Conservation (phyloP, 2,113 vertebrate genomes). For the Bos javanicus region DNA sequence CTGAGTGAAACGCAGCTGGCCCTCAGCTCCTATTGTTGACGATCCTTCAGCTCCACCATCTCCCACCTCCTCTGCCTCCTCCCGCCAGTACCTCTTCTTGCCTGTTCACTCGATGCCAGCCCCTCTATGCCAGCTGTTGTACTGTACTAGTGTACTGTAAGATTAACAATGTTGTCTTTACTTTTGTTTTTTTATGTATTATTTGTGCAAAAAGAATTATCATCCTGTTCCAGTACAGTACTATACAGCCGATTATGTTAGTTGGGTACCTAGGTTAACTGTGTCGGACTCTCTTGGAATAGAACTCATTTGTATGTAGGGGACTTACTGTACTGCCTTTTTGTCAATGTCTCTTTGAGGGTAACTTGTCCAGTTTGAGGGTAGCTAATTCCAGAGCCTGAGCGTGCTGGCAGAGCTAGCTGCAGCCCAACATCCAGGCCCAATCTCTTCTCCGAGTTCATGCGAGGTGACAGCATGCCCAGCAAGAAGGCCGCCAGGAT, state of each 20-base stretch:
- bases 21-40: neutral
- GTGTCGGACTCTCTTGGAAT: neutral
- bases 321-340: neutral
- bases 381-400: neutral
- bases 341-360: neutral
- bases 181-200: neutral
- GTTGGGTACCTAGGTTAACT: neutral
- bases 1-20: neutral
- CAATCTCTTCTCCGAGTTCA: neutral
- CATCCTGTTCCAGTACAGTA: neutral
- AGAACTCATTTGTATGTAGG: neutral
- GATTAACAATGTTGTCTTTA: neutral
- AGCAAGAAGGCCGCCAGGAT: neutral
- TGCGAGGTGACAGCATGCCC: neutral
- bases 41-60: neutral
- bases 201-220: neutral
- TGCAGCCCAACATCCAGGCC: neutral
- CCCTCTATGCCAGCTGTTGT: neutral
- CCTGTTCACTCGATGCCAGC: neutral
- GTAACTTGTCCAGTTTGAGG: neutral
- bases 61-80: neutral
- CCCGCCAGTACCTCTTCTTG: neutral
- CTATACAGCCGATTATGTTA: neutral
- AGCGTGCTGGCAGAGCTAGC: neutral
- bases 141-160: neutral